Percentiles rank a stretch among this genome's conserved stretches.
Evolutionary conservation across 2,113 vertebrate species (phyloP).

Genomic region (Tricholaema leucomelas): DNA sequence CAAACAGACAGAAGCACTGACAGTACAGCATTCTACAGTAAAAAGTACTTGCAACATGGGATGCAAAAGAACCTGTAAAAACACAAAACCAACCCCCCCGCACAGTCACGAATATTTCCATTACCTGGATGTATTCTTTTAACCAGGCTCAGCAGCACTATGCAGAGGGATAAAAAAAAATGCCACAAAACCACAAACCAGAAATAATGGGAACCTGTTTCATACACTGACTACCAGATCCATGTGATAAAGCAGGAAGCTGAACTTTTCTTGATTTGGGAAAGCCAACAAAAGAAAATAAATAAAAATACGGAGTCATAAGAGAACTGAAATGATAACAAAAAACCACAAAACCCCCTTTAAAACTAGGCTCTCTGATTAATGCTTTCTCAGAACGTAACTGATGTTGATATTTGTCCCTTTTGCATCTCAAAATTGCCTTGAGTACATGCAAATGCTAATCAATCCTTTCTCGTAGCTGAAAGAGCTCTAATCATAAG

Average conservation of each 20-base stretch:
- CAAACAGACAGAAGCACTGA: slow-evolving; percentile 32
- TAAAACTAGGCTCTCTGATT: slow-evolving; percentile 60
- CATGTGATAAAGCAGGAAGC: slow-evolving; percentile 65
- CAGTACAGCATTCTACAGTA: slow-evolving; percentile 12
- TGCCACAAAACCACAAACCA: slow-evolving; percentile 64
- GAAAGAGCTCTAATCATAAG: slow-evolving; percentile 84
- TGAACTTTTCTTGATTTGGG: slow-evolving; percentile 64
- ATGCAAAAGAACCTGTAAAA: not conserved
- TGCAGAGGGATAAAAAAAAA: slow-evolving; percentile 66
- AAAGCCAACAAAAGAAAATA: not conserved
- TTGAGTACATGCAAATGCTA: slow-evolving; percentile 79
- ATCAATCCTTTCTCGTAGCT: slow-evolving; percentile 77
- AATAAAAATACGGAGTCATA: slow-evolving; percentile 20
- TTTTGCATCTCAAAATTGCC: slow-evolving; percentile 73
- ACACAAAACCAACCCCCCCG: not conserved
- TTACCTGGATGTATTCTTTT: slow-evolving; percentile 73
- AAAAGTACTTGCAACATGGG: slow-evolving; percentile 33
- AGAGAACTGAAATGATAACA: slow-evolving; percentile 22
- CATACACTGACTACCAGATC: slow-evolving; percentile 59
- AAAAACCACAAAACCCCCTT: not conserved
- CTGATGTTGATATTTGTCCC: slow-evolving; percentile 72
- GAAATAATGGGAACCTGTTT: slow-evolving; percentile 70
- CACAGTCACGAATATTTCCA: slow-evolving; percentile 67
- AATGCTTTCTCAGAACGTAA: slow-evolving; percentile 69
- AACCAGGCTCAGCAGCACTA: slow-evolving; percentile 74